phyloP scores from a whole-genome alignment of 1,140 invertebrate genomes.

The Thereuonema tuberculata region DNA sequence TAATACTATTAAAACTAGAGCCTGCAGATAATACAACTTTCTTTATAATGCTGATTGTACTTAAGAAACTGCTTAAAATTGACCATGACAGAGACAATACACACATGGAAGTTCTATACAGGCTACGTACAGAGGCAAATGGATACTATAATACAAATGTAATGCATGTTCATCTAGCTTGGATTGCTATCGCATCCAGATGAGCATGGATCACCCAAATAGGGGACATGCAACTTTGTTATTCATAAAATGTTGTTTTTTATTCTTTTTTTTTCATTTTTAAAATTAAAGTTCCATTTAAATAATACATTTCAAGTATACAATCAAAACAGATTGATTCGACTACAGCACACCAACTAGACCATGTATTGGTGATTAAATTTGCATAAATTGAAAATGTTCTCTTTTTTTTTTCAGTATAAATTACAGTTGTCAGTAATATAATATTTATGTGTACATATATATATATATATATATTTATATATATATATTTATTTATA shows the following conservation, averaged over 20 bases:
- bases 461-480: conserved; percentile 3
- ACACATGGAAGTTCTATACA: not conserved
- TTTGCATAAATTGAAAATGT: not conserved
- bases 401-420: not conserved
- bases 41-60: too few species aligned
- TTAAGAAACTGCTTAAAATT: too few species aligned
- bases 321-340: not conserved
- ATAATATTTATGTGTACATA: not conserved
- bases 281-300: not conserved
- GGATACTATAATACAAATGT: not conserved
- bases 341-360: not conserved
- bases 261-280: not conserved
- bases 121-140: not conserved
- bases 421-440: not conserved
- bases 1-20: conserved; percentile 3
- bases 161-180: not conserved
- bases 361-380: not conserved
- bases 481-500: conserved; percentile 1
- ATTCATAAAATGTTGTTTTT: not conserved
- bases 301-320: not conserved
- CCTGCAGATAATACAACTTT: too few species aligned
- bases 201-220: not conserved
- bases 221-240: not conserved
- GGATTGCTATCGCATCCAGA: not conserved
- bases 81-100: not conserved